These are phyloP conservation scores for Agrochola litura DNA, from an alignment of 2,888 invertebrate species.

Conservation along the genomic window DNA sequence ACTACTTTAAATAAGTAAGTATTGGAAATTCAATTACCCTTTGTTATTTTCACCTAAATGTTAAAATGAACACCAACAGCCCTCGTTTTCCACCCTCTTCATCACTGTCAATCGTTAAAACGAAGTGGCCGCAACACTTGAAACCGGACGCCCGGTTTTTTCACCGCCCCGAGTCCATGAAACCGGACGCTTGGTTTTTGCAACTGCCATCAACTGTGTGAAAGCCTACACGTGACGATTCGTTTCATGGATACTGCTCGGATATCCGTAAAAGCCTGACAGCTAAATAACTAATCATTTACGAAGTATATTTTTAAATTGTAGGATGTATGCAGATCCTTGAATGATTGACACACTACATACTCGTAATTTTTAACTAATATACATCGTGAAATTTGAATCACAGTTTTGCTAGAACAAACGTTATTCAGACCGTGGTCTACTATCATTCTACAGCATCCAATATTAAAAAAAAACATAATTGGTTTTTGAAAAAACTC, in stretches of 20 bases:
- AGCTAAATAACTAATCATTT: neutral
- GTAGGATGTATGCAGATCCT: too few relatives aligned
- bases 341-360: neutral
- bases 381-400: too few relatives aligned
- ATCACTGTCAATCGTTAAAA: constrained; percentile 58
- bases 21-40: neutral
- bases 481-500: too few relatives aligned
- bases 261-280: constrained; percentile 18
- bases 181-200: constrained; percentile 35
- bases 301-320: neutral
- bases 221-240: constrained; percentile 36
- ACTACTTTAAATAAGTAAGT: neutral
- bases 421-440: too few relatives aligned
- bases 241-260: constrained; percentile 37
- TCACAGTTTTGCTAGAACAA: too few relatives aligned
- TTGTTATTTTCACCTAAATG: constrained; percentile 4
- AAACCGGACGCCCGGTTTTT: constrained; percentile 52
- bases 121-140: constrained; percentile 53
- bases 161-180: constrained; percentile 12
- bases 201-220: constrained; percentile 17
- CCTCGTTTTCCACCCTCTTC: constrained; percentile 27
- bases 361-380: too few relatives aligned
- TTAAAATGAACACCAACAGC: constrained; percentile 31
- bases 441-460: too few relatives aligned
- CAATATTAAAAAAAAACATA: too few relatives aligned